These are phyloP conservation scores for Plebejus argus DNA, from an alignment of 2,888 invertebrate genomes.

Conservation along the genomic window DNA sequence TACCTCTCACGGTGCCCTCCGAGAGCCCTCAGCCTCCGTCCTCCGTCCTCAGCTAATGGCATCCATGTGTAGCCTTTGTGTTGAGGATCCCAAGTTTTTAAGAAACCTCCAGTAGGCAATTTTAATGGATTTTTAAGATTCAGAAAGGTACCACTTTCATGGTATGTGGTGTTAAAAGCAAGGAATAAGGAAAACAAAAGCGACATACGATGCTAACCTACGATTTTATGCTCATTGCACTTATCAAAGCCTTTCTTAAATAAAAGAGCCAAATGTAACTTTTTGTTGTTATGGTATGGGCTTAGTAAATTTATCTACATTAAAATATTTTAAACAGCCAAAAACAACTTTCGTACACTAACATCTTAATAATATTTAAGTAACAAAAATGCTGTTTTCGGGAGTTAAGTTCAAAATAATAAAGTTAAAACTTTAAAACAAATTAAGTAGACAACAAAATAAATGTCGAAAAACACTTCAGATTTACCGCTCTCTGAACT, in stretches of 20 bases:
- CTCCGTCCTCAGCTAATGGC: background rate
- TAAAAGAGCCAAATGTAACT: no score
- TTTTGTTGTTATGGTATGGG: no score
- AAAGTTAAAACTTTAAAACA: background rate
- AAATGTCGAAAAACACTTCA: background rate
- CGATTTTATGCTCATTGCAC: no score
- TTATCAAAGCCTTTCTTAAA: no score
- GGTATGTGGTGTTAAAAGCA: background rate
- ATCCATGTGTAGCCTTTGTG: conserved; percentile 16
- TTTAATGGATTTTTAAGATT: conserved; percentile 21
- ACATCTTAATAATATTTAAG: no score
- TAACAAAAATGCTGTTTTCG: no score
- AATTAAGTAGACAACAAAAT: background rate
- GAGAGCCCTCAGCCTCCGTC: background rate
- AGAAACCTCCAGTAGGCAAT: conserved; percentile 14
- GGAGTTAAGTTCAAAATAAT: no score
- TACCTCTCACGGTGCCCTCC: background rate
- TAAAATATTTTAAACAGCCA: no score
- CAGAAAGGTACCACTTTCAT: background rate
- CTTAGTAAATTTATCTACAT: no score
- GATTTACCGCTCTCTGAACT: background rate
- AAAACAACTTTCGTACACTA: no score
- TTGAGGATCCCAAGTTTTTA: background rate
- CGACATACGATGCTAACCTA: no score
- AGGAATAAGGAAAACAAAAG: no score